Evolutionary conservation across 2,113 vertebrate genomes (phyloP).

Genomic region (Menura novaehollandiae): DNA sequence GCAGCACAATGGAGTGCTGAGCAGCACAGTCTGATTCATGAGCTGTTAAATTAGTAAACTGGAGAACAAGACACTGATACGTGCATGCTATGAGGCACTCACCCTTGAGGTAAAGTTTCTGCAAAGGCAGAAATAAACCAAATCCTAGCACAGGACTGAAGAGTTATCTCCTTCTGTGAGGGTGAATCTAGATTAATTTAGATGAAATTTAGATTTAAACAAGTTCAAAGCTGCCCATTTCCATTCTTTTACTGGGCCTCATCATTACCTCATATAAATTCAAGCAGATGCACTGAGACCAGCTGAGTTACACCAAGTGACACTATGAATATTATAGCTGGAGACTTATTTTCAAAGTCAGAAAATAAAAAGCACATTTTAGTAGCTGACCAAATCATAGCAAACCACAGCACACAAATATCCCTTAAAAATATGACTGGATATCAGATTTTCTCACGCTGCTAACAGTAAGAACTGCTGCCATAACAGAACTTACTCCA

Average conservation of each 20-base stretch:
- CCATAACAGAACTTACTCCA: background rate
- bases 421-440: background rate
- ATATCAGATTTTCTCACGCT: background rate
- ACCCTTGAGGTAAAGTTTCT: background rate
- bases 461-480: background rate
- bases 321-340: background rate
- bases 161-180: background rate
- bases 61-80: background rate
- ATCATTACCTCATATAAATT: background rate
- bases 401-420: background rate
- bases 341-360: background rate
- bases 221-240: background rate
- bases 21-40: constrained; percentile 54
- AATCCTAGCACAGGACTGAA: background rate
- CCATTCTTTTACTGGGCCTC: background rate
- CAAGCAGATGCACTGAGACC: background rate
- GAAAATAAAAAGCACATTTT: background rate
- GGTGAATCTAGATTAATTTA: background rate
- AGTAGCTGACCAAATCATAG: background rate
- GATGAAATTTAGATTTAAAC: background rate
- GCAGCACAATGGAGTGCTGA: constrained; percentile 53
- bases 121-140: background rate
- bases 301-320: background rate
- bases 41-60: constrained; percentile 63
- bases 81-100: background rate